These are phyloP conservation scores for Trachurus trachurus DNA, from an alignment of 2,797 vertebrate genomes.

Conservation along the genomic window DNA sequence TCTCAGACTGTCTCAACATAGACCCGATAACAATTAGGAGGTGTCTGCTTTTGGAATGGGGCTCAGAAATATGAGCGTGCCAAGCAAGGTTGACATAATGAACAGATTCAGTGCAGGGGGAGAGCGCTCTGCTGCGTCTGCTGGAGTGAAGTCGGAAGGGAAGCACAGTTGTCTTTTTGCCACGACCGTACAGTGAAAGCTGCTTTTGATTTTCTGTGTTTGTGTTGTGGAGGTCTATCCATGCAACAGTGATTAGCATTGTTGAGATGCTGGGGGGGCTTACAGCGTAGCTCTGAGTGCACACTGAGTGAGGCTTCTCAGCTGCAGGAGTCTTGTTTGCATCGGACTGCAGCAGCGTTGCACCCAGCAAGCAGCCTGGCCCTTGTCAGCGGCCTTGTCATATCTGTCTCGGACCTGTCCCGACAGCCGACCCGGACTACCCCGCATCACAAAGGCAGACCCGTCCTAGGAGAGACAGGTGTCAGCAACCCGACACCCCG, in stretches of 20 bases:
- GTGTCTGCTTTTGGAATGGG: slow-evolving; percentile 51
- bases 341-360: slow-evolving; percentile 63
- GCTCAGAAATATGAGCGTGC: slow-evolving; percentile 53
- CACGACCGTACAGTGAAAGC: slow-evolving; percentile 28
- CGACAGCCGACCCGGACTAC: slow-evolving; percentile 62
- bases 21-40: slow-evolving; percentile 71
- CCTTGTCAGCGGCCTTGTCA: slow-evolving; percentile 74
- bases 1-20: slow-evolving; percentile 49
- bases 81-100: slow-evolving; percentile 51
- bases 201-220: slow-evolving; percentile 40
- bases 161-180: slow-evolving; percentile 10
- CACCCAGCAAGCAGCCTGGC: slow-evolving; percentile 70
- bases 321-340: slow-evolving; percentile 68
- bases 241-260: slow-evolving; percentile 50
- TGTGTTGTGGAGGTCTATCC: slow-evolving; percentile 29
- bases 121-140: slow-evolving; percentile 21
- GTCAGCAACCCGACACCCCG: slow-evolving; percentile 56
- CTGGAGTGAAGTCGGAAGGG: no score
- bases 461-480: slow-evolving; percentile 77
- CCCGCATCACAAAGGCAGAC: slow-evolving; percentile 67
- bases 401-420: slow-evolving; percentile 66
- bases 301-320: slow-evolving; percentile 53
- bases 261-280: slow-evolving; percentile 28
- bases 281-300: slow-evolving; percentile 25
- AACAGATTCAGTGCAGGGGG: slow-evolving; percentile 39